A percentile compares a stretch with the other conserved stretches of the same genome.
Evolutionary conservation across 2,113 vertebrate genomes (phyloP).

Genomic region (Tyto alba): DNA sequence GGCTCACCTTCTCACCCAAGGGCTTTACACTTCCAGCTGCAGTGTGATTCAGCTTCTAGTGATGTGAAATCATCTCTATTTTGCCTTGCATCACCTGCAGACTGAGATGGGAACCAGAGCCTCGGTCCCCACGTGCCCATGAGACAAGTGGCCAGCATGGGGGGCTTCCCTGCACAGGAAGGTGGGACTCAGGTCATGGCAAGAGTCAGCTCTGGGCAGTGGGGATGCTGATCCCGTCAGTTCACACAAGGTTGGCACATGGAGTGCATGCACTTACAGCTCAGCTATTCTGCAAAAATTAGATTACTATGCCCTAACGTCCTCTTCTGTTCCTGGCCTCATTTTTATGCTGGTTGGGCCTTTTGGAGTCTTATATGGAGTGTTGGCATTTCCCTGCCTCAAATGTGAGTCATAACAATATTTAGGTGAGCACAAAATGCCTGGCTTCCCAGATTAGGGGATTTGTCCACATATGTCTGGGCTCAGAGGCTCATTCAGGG

Average conservation of each 20-base stretch:
- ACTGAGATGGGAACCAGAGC: not conserved
- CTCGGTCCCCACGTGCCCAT: rapidly evolving
- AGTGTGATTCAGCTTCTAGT: not conserved
- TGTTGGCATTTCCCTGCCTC: not conserved
- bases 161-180: not conserved
- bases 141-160: not conserved
- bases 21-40: not conserved
- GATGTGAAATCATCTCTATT: not conserved
- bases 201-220: not conserved
- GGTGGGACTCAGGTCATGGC: not conserved
- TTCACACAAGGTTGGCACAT: not conserved
- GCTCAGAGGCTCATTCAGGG: not conserved
- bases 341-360: not conserved
- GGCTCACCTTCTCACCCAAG: not conserved
- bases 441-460: not conserved
- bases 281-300: not conserved
- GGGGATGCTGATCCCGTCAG: not conserved
- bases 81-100: not conserved
- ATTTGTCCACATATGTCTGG: not conserved
- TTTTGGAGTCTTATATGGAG: not conserved
- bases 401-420: not conserved
- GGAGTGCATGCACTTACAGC: not conserved
- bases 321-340: not conserved
- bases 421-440: not conserved
- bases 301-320: not conserved